phyloP scores from a whole-genome alignment of 2,797 vertebrate species.

The Aphelocoma californica region DNA sequence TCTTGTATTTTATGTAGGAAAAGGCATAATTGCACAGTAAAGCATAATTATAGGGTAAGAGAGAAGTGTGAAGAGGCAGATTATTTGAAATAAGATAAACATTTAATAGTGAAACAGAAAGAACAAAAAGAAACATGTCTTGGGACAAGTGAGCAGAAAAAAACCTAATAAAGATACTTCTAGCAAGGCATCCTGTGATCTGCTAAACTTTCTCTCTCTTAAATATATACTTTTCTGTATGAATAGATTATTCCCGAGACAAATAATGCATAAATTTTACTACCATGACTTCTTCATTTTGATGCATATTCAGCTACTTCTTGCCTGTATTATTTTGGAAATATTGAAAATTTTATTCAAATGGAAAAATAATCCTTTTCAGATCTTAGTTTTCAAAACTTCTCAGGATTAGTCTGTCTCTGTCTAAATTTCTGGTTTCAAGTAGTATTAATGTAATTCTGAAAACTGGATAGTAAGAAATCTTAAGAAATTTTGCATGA shows the following conservation, averaged over 20 bases:
- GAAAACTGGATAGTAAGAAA: background rate
- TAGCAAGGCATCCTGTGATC: background rate
- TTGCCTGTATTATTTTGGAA: background rate
- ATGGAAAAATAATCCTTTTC: background rate
- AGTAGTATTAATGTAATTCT: background rate
- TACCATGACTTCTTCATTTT: background rate
- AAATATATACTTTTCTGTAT: background rate
- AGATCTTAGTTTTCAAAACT: background rate
- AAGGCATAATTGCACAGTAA: background rate
- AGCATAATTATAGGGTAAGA: background rate
- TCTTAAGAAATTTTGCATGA: background rate
- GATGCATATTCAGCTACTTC: background rate
- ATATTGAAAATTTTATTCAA: background rate
- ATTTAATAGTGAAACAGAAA: background rate
- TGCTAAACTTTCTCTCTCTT: background rate
- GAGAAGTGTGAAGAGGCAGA: background rate
- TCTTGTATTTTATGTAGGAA: background rate
- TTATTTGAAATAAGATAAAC: background rate
- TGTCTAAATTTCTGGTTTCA: background rate
- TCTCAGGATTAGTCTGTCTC: background rate
- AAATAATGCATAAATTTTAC: background rate
- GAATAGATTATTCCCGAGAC: background rate
- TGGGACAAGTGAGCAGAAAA: background rate
- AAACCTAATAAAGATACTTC: background rate
- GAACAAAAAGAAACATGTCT: background rate